These are phyloP conservation scores for Microchirus variegatus DNA, from an alignment of 2,797 vertebrate genomes.

Conservation along the genomic window DNA sequence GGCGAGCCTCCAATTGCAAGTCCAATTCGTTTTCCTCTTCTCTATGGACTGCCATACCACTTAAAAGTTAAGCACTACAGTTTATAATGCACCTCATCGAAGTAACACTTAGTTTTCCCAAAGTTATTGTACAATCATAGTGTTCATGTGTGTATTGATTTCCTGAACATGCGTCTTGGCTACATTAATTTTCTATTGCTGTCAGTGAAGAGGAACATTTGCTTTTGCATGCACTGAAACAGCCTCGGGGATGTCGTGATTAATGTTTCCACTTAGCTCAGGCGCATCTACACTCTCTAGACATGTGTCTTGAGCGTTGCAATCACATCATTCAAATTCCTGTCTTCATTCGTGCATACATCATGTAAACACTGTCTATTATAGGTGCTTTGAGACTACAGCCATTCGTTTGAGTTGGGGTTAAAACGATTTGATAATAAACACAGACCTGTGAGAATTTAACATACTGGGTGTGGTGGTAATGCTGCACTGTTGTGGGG, in stretches of 20 bases:
- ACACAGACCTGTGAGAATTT: constrained; percentile 57
- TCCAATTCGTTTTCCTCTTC: not conserved
- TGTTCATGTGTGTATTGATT: constrained; percentile 51
- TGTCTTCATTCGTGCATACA: constrained; percentile 58
- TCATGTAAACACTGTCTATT: constrained; percentile 55
- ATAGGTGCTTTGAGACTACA: constrained; percentile 44
- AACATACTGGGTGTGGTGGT: constrained; percentile 48
- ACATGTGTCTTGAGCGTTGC: constrained; percentile 42
- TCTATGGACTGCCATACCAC: not conserved
- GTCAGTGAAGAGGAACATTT: constrained; percentile 69
- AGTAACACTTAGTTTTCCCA: constrained; percentile 11
- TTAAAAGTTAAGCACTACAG: constrained; percentile 4
- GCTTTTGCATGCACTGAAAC: constrained; percentile 54
- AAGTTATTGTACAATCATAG: constrained; percentile 17
- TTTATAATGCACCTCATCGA: constrained; percentile 10
- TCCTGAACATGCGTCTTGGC: constrained; percentile 32
- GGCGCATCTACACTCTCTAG: constrained; percentile 41
- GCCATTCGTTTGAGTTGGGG: constrained; percentile 50
- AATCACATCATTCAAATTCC: constrained; percentile 67
- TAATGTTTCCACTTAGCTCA: constrained; percentile 67
- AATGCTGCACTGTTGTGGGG: constrained; percentile 39
- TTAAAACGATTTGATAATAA: constrained; percentile 67
- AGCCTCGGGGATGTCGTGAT: constrained; percentile 61
- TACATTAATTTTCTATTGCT: constrained; percentile 59
- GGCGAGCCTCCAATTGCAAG: not conserved